Evolutionary conservation across 2,888 invertebrate species (phyloP).

Genomic region (Atrina japonica): DNA sequence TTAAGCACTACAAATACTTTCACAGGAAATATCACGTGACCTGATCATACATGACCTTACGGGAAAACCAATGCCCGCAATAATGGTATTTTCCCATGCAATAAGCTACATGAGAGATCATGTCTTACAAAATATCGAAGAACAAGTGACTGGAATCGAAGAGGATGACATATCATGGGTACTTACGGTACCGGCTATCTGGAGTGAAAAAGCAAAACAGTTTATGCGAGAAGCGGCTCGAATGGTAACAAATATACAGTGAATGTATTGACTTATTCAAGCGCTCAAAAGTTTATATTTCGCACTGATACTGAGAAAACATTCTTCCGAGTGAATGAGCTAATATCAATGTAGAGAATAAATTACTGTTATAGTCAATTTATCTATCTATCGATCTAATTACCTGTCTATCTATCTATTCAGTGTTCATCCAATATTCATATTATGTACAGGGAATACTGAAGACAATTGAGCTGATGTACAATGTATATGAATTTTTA

Average conservation of each 20-base stretch:
- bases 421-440: too few relatives aligned
- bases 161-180: constrained; percentile 21
- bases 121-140: neutral
- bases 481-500: too few relatives aligned
- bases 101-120: constrained; percentile 16
- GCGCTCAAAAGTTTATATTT: too few relatives aligned
- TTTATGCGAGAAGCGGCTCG: constrained; percentile 29
- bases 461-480: too few relatives aligned
- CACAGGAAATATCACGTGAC: constrained; percentile 1
- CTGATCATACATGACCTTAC: constrained; percentile 7
- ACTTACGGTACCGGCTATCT: constrained; percentile 25
- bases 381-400: too few relatives aligned
- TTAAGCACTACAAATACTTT: neutral
- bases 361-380: too few relatives aligned
- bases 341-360: neutral
- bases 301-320: neutral
- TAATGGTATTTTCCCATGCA: constrained; percentile 9
- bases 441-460: too few relatives aligned
- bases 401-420: too few relatives aligned
- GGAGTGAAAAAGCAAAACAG: constrained; percentile 29
- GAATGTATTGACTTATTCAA: too few relatives aligned
- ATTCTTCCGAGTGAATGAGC: neutral
- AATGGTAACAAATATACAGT: too few relatives aligned
- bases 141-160: constrained; percentile 7
- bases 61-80: constrained; percentile 13